Evolutionary conservation across 2,797 vertebrate genomes (phyloP), one percentile per base, ranked within the genome.

Genomic region (Astyanax mexicanus): DNA sequence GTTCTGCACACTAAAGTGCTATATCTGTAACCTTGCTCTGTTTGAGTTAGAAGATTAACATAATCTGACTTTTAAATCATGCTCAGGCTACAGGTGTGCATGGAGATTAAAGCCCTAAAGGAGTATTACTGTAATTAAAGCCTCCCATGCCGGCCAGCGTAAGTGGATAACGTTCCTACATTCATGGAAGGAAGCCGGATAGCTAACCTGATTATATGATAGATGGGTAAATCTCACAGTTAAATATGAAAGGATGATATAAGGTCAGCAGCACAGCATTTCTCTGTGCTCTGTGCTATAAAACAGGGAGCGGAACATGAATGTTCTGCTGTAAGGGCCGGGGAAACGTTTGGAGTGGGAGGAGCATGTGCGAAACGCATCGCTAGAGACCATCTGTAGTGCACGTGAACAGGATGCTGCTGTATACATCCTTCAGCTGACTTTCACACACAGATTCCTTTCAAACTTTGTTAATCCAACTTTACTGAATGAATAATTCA

Each of bases 11-110:
- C 15, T 1, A n/a, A 10, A 5, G 47, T 19, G 52, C 27, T n/a
- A 10, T 0, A 29, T n/a, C 51, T 58, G 19, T 76, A 74, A 69
- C 72, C 52, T 45, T 80, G 75, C 64, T 83, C 66, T 73, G 83
- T 82, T 76, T 35, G 72, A 87, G 79, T 47, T 85, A 79, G n/a
- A 81, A 84, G 83, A 89, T 86, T 86, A 86, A 57, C 79, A 84
- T 88, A 87, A 90, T 88, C 83, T 85, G 62, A 77, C 79, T 89
- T 86, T 87, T 69, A 86, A 86, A 90, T 89, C 84, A 86, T 52
- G 67, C 21, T 6, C 12, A 60, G 70, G 62, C 85, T 85, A 86
- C 83, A 85, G 84, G 84, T 88, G 86, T 85, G 83, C 78, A 72
- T 79, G 80, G 76, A 83, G 85, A 89, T 87, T 87, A 85, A 80